Conservation (phyloP, 2,797 vertebrate genomes). For the Tamandua tetradactyla region DNA sequence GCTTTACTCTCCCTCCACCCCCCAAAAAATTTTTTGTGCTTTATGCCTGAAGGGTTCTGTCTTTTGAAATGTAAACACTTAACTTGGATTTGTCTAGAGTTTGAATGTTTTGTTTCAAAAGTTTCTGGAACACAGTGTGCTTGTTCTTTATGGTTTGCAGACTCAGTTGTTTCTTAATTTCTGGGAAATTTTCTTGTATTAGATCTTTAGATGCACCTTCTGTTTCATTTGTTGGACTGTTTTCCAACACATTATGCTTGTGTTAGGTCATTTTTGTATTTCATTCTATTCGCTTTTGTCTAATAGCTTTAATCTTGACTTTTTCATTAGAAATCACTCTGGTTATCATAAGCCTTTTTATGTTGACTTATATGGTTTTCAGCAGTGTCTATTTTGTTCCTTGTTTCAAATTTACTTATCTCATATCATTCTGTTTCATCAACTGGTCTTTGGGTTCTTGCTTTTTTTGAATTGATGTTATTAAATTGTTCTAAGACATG, state of each 20-base stretch:
- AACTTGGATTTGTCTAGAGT: neutral
- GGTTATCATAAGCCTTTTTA: neutral
- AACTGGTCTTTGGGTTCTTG: neutral
- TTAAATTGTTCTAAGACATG: neutral
- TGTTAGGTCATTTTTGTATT: neutral
- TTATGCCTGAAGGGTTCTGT: neutral
- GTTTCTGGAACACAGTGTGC: neutral
- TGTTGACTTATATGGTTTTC: constrained; percentile 6
- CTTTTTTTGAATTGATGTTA: neutral
- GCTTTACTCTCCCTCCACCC: neutral
- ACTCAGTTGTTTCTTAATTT: constrained; percentile 2
- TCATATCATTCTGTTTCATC: constrained; percentile 27
- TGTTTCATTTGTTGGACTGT: neutral
- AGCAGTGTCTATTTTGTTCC: neutral
- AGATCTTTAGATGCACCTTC: neutral
- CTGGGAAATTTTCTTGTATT: neutral
- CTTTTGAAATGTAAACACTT: neutral
- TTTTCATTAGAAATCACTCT: neutral
- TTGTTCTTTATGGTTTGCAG: neutral
- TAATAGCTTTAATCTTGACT: neutral
- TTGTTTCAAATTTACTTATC: constrained; percentile 41
- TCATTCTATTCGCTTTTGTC: constrained; percentile 13
- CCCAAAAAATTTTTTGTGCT: neutral
- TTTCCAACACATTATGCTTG: neutral
- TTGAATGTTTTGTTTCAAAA: constrained; percentile 23